Conservation (phyloP, 2,113 vertebrate species). For the Lucifuga dentata region DNA sequence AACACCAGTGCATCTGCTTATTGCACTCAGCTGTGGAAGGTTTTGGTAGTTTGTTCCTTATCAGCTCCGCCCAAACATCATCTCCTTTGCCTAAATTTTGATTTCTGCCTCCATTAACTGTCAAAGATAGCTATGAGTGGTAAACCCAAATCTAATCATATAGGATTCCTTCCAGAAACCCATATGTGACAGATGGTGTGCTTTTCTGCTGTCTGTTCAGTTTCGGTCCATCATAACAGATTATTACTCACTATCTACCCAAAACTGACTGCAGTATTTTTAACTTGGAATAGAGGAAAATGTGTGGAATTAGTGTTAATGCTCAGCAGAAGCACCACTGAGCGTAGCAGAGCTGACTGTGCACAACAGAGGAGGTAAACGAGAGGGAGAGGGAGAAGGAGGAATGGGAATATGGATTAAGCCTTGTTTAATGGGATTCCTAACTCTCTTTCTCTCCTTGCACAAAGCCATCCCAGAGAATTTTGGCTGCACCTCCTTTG, state of each 20-base stretch:
- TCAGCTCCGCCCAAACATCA: too few species aligned
- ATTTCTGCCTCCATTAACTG: too few species aligned
- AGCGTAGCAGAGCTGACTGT: conserved; percentile 49
- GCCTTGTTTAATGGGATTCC: conserved; percentile 70
- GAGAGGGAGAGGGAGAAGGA: conserved; percentile 33
- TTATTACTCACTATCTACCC: conserved; percentile 33
- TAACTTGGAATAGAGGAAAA: conserved; percentile 26
- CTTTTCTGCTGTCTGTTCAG: conserved; percentile 17
- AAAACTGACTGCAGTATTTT: conserved; percentile 25
- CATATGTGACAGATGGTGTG: too few species aligned
- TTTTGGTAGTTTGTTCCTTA: too few species aligned
- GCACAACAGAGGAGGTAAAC: conserved; percentile 27
- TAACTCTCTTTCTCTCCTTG: conserved; percentile 55
- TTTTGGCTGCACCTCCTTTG: conserved; percentile 24
- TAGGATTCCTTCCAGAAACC: too few species aligned
- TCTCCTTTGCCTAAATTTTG: too few species aligned
- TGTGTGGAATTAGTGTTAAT: conserved; percentile 47
- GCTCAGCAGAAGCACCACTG: conserved; percentile 16
- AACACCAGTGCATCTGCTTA: too few species aligned
- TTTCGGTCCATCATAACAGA: conserved; percentile 8
- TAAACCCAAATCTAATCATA: too few species aligned
- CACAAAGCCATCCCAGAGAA: conserved; percentile 61
- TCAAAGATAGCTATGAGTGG: too few species aligned
- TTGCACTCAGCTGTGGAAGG: too few species aligned
- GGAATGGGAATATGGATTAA: conserved; percentile 59